phyloP scores from a whole-genome alignment of 2,113 vertebrate genomes.

The Rhodinocichla rosea region DNA sequence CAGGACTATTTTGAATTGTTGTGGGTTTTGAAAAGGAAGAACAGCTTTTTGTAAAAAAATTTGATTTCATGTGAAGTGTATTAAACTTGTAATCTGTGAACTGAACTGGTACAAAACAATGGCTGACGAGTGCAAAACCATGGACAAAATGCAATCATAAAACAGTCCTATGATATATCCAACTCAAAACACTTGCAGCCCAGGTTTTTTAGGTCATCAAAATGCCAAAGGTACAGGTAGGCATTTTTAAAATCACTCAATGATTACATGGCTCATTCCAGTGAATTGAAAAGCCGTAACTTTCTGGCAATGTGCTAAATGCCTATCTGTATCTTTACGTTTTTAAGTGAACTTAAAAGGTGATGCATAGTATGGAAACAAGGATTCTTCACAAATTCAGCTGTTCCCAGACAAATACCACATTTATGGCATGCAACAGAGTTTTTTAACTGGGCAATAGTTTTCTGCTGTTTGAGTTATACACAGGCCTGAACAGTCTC shows the following conservation, averaged over 20 bases:
- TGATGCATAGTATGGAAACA: background rate
- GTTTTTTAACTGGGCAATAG: background rate
- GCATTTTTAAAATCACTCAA: background rate
- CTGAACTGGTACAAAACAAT: background rate
- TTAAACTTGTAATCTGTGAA: background rate
- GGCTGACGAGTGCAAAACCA: background rate
- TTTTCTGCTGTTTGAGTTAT: background rate
- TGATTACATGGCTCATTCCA: background rate
- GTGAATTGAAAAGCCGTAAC: background rate
- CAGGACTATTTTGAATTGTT: background rate
- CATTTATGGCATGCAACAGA: background rate
- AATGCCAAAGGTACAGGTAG: background rate
- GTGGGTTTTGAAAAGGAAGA: background rate
- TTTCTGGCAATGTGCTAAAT: background rate
- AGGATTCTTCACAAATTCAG: background rate
- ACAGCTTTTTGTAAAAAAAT: background rate
- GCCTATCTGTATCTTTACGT: background rate
- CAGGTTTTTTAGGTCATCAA: background rate
- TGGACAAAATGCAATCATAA: background rate
- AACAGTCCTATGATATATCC: background rate
- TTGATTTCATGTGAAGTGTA: background rate
- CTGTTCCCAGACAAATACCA: background rate
- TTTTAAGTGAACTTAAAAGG: background rate
- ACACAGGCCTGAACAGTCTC: background rate
- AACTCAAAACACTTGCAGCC: background rate